Base-by-base conservation (phyloP, 2,797 vertebrate genomes). In the Acanthopagrus latus region DNA sequence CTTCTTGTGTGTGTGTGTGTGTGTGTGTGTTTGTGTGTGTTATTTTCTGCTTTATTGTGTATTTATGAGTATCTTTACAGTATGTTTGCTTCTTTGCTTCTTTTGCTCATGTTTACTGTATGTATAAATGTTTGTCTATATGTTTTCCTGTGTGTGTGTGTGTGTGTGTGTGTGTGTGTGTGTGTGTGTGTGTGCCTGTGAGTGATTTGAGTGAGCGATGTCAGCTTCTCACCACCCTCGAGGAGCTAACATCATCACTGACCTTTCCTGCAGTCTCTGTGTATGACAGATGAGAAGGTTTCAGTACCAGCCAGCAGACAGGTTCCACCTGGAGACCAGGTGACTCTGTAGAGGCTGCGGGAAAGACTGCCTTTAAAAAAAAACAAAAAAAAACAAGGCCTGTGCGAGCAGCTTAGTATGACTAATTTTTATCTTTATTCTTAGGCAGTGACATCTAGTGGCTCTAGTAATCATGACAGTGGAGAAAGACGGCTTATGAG, bases 261-360 rank as follows among this genome's bases (percentile, higher is more conserved):
- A 91, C 91, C 88, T 91, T 91, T 89, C 51, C 76, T 60, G 70
- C 68, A 60, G 76, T 87, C 76, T 85, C 60, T 86, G 72, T 85
- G 69, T 83, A 85, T 78, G 78, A 74, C 74, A 86, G 88, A 87
- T 89, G 84, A 89, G 88, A 82, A 88, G 79, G 48, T 80, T 89
- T 87, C 16, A 52, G 13, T 54, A 54, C 6, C 52, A 48, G 18
- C 47, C 47, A 6, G 62, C 23, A 59, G 62, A 79, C 62, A 71
- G 80, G 38, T 52, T 75, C 64, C 25, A 17, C 54, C 63, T 44
- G 29, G 70, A 74, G 65, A 71, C 27, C 56, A 56, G 56, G 57
- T 55, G 69, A 77, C n/a, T 48, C 20, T 54, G 47, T 43, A 14
- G 7, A 60, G 44, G 52, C n/a, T 5, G 33, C 33, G 1, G 33